phyloP scores from a whole-genome alignment of 64 coral and sea anemone species.

The Acropora tenuis region DNA sequence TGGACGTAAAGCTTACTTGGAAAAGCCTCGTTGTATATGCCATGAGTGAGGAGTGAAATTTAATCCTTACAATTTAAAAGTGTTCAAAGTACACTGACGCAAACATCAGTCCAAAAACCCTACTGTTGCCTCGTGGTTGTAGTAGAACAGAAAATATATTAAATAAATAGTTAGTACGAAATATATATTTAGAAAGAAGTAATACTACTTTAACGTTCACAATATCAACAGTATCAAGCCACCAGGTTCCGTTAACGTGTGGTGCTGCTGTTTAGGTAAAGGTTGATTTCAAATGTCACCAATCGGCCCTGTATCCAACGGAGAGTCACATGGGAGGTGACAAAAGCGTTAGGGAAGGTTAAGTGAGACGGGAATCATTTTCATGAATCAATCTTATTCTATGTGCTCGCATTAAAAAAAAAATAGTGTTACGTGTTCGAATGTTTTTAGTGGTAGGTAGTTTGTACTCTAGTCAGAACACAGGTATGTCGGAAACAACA shows the following conservation, averaged over 20 bases:
- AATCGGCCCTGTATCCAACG: not conserved
- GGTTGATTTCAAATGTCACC: not conserved
- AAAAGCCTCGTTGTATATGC: too few species aligned
- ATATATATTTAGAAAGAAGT: not conserved
- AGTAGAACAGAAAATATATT: not conserved
- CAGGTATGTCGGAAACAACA: too few species aligned
- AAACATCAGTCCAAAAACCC: too few species aligned
- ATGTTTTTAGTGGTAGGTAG: too few species aligned
- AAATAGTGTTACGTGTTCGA: not conserved
- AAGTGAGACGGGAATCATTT: not conserved
- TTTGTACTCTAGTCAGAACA: too few species aligned
- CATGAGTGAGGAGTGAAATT: too few species aligned
- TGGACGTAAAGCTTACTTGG: too few species aligned
- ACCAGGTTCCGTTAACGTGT: not conserved
- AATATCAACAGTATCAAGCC: not conserved
- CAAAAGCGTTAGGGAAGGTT: not conserved
- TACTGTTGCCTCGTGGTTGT: not conserved
- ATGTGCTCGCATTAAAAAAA: not conserved
- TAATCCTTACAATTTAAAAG: too few species aligned
- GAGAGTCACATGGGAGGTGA: not conserved
- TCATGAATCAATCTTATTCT: not conserved
- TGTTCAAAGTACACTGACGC: too few species aligned
- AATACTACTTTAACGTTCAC: not conserved
- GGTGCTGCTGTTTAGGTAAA: not conserved
- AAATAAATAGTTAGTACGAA: not conserved